Conservation (phyloP, 2,113 vertebrate species). For the Osmerus mordax region DNA sequence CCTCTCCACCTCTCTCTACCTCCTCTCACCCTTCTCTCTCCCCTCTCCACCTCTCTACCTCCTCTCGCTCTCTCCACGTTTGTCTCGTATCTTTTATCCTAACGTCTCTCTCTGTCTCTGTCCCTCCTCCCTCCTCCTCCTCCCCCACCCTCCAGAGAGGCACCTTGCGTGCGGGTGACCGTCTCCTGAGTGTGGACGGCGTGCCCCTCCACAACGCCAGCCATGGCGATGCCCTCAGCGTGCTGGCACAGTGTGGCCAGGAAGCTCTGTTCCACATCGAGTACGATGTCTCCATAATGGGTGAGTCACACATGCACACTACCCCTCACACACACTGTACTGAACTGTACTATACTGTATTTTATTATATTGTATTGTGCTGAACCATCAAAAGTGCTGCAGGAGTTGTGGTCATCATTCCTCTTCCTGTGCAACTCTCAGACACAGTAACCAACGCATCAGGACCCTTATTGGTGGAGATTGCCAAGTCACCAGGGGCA, state of each 20-base stretch:
- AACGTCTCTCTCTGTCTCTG: background rate
- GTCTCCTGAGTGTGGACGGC: slow-evolving; percentile 88
- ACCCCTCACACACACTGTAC: slow-evolving; percentile 5
- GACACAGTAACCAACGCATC: slow-evolving; percentile 85
- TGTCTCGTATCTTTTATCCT: too few relatives aligned
- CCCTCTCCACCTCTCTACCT: background rate
- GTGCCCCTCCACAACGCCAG: slow-evolving; percentile 83
- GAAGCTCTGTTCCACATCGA: slow-evolving; percentile 94
- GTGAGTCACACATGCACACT: slow-evolving; percentile 67
- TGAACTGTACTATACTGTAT: too few relatives aligned
- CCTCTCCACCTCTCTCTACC: background rate
- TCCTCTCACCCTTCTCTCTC: background rate
- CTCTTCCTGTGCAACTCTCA: slow-evolving; percentile 43
- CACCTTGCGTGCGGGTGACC: slow-evolving; percentile 87
- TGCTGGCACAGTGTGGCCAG: slow-evolving; percentile 85
- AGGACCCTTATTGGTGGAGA: slow-evolving; percentile 91
- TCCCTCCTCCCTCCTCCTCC: background rate
- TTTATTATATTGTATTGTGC: too few relatives aligned
- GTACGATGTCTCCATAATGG: slow-evolving; percentile 91
- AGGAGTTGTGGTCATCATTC: too few relatives aligned
- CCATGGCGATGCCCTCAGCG: slow-evolving; percentile 81
- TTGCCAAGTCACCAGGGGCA: slow-evolving; percentile 85
- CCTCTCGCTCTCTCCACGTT: background rate
- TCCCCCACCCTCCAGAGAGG: slow-evolving; percentile 74
- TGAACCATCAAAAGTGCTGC: too few relatives aligned